phyloP scores from a whole-genome alignment of 1,140 invertebrate genomes.

The Drosophila subpulchrella region DNA sequence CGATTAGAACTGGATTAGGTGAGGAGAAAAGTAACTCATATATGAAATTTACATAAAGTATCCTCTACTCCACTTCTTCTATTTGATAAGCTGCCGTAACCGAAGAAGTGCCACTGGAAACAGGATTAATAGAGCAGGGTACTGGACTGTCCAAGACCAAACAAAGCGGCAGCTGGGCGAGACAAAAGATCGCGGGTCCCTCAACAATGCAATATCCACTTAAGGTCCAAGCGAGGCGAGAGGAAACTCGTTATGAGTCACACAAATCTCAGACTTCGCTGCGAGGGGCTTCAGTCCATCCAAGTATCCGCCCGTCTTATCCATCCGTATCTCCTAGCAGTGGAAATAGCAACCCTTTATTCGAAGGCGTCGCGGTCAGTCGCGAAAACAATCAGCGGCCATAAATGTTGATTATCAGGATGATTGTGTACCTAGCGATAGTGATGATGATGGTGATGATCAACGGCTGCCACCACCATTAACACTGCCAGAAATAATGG shows the following conservation, averaged over 20 bases:
- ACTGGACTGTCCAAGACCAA: constrained; percentile 71
- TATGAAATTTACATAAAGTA: constrained; percentile 72
- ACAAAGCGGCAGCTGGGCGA: constrained; percentile 71
- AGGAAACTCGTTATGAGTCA: constrained; percentile 79
- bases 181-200: constrained; percentile 70
- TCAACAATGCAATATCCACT: constrained; percentile 74
- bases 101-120: constrained; percentile 59
- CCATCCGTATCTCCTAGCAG: constrained; percentile 17
- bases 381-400: constrained; percentile 77
- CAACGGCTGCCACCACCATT: constrained; percentile 6
- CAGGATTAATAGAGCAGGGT: constrained; percentile 66
- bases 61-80: constrained; percentile 35
- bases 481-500: constrained; percentile 1
- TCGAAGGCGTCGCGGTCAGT: constrained; percentile 63
- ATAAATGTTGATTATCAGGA: constrained; percentile 70
- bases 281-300: constrained; percentile 5
- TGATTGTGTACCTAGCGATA: constrained; percentile 37
- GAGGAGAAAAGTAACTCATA: constrained; percentile 52
- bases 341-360: constrained; percentile 45
- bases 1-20: constrained; percentile 74
- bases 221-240: constrained; percentile 75
- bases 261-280: constrained; percentile 74
- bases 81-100: constrained; percentile 70
- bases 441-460: constrained; percentile 36
- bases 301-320: constrained; percentile 32